A percentile compares a stretch with the other conserved stretches of the same genome.
Evolutionary conservation across 2,113 vertebrate species (phyloP).

Genomic region (Galbula dea): DNA sequence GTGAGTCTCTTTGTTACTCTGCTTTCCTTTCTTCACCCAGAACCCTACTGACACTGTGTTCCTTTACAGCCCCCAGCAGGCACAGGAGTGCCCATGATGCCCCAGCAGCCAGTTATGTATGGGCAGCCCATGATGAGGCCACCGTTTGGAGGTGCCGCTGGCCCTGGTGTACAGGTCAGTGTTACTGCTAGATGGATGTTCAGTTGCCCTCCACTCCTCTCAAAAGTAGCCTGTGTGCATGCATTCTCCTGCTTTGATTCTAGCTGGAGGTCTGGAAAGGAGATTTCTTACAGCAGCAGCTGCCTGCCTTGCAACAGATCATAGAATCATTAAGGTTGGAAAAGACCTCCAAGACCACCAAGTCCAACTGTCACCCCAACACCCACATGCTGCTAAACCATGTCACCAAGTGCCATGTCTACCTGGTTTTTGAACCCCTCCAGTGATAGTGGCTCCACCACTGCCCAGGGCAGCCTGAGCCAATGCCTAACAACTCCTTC

Average conservation of each 20-base stretch:
- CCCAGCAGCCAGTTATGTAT: constrained; percentile 89
- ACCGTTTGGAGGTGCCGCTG: constrained; percentile 82
- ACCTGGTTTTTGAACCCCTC: no score
- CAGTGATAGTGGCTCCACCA: no score
- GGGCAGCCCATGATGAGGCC: constrained; percentile 97
- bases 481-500: no score
- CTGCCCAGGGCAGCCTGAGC: no score
- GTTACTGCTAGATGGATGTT: accelerated
- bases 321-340: no score
- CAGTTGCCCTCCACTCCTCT: not conserved
- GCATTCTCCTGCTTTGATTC: not conserved
- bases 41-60: not conserved
- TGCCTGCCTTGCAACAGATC: not conserved
- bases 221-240: not conserved
- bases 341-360: no score
- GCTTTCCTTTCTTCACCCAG: not conserved
- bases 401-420: no score
- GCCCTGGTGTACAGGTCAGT: constrained; percentile 84
- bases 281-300: not conserved
- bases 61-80: constrained; percentile 80
- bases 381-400: no score
- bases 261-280: not conserved
- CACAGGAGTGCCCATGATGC: constrained; percentile 88
- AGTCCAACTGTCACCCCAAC: no score
- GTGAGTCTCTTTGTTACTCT: constrained; percentile 71